Percentiles rank a stretch among this genome's conserved stretches.
Conservation (phyloP, 2,113 vertebrate genomes). For the Uria lomvia region DNA sequence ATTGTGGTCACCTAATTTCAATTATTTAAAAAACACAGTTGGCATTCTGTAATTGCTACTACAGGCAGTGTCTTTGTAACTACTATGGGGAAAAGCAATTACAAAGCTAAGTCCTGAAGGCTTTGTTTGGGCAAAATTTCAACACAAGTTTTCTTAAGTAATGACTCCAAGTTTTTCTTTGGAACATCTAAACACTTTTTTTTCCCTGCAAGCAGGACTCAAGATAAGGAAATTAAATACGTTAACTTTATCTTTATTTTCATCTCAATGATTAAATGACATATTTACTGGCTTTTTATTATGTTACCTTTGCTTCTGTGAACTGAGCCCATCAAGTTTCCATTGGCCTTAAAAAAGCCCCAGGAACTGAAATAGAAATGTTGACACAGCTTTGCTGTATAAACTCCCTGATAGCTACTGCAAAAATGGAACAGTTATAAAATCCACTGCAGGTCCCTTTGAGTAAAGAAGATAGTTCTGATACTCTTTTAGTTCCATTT, state of each 20-base stretch:
- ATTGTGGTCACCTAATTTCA: slow-evolving; percentile 19
- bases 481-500: background rate
- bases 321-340: slow-evolving; percentile 51
- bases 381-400: slow-evolving; percentile 56
- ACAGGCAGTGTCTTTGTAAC: background rate
- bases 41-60: slow-evolving; percentile 16
- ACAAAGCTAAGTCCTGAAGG: background rate
- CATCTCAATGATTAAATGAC: slow-evolving; percentile 25
- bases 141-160: slow-evolving; percentile 35
- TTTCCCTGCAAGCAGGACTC: background rate
- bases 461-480: background rate
- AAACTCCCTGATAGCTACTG: slow-evolving; percentile 42
- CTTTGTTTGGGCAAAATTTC: slow-evolving; percentile 44
- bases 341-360: slow-evolving; percentile 39
- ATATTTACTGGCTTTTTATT: slow-evolving; percentile 48
- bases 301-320: slow-evolving; percentile 34
- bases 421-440: slow-evolving; percentile 31
- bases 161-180: slow-evolving; percentile 16
- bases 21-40: slow-evolving; percentile 22
- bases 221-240: slow-evolving; percentile 29
- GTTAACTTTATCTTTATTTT: slow-evolving; percentile 43
- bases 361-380: slow-evolving; percentile 46
- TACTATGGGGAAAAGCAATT: background rate
- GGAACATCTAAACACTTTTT: slow-evolving; percentile 33
- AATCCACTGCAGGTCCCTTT: background rate